A percentile compares a stretch with the other conserved stretches of the same genome.
Evolutionary conservation across 2,888 invertebrate genomes (phyloP).

Genomic region (Pterostichus niger): DNA sequence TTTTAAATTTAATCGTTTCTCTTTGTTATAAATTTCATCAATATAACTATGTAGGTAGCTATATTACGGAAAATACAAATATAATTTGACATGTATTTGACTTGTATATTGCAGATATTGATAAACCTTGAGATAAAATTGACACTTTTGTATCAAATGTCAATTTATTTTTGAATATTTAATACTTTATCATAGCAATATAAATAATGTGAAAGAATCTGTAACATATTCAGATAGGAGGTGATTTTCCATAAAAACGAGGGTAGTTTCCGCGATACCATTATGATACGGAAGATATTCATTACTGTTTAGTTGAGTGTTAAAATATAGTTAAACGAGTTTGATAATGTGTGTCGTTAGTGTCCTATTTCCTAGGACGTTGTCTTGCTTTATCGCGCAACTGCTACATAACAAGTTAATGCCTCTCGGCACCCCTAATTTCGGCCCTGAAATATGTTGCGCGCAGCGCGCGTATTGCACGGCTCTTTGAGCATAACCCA

Average conservation of each 20-base stretch:
- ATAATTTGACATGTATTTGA: no score
- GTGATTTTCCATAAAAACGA: neutral
- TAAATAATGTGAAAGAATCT: no score
- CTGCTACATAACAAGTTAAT: slow-evolving; percentile 15
- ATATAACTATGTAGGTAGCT: no score
- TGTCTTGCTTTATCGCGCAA: slow-evolving; percentile 18
- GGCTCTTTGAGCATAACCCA: slow-evolving; percentile 45
- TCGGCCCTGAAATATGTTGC: neutral
- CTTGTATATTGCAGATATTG: no score
- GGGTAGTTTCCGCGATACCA: neutral
- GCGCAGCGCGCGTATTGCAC: slow-evolving; percentile 5
- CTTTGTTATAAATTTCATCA: no score
- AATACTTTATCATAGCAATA: no score
- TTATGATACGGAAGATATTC: slow-evolving; percentile 16
- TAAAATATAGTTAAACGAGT: slow-evolving; percentile 38
- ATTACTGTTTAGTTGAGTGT: slow-evolving; percentile 10
- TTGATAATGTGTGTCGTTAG: slow-evolving; percentile 33
- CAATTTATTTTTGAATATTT: no score
- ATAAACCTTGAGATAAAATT: no score
- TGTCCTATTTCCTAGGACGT: slow-evolving; percentile 22
- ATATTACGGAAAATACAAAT: no score
- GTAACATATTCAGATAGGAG: no score
- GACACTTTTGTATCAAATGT: no score
- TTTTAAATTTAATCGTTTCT: no score
- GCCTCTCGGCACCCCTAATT: slow-evolving; percentile 16